Percentiles rank a stretch among this genome's conserved stretches.
Conservation (phyloP, 2,113 vertebrate genomes). For the Macaca fascicularis region DNA sequence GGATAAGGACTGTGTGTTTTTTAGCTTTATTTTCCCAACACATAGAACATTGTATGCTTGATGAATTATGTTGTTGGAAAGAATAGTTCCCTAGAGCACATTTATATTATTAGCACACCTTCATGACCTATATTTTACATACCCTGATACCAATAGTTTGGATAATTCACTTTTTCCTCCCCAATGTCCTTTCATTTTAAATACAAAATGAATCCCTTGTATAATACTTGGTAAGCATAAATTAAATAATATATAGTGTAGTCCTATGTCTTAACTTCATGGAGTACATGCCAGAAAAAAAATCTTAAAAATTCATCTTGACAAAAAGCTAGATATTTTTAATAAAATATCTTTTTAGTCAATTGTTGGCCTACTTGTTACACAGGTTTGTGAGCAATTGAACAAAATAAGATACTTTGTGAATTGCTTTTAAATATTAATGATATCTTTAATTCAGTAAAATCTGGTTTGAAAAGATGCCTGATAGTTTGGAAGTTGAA, state of each 20-base stretch:
- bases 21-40: background rate
- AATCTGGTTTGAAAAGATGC: background rate
- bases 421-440: background rate
- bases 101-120: background rate
- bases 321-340: background rate
- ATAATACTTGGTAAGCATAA: background rate
- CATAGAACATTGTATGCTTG: background rate
- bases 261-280: background rate
- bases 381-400: background rate
- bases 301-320: background rate
- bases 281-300: background rate
- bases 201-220: background rate
- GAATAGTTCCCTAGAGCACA: background rate
- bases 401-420: background rate
- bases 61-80: background rate
- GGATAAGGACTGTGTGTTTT: background rate
- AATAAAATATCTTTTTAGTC: background rate
- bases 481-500: background rate
- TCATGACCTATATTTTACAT: background rate
- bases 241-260: background rate
- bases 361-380: background rate
- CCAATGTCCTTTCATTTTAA: background rate
- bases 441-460: conserved; percentile 5
- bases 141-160: background rate
- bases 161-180: background rate